These are phyloP conservation scores for Helarctos malayanus DNA, from an alignment of 2,797 vertebrate species.

Conservation along the genomic window DNA sequence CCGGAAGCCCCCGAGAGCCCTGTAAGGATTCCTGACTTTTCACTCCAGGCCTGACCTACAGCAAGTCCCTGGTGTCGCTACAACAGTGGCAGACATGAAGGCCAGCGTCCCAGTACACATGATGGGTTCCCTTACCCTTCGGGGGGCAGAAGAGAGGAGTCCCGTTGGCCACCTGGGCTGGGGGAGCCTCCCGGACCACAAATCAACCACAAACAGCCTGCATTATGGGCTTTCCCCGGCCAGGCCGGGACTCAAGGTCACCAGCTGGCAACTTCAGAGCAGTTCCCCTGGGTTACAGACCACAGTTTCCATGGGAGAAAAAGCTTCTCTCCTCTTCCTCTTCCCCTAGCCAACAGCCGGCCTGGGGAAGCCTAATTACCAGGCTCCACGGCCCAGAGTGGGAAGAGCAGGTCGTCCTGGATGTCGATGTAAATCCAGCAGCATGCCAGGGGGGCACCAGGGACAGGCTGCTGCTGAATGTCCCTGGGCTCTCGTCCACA, in stretches of 20 bases:
- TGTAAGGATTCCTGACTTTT: not conserved
- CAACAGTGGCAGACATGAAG: not conserved
- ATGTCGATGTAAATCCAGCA: not conserved
- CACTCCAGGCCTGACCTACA: not conserved
- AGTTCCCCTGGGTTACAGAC: not conserved
- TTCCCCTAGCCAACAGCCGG: not conserved
- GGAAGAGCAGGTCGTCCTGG: not conserved
- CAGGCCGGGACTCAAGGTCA: not conserved
- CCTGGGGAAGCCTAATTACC: not conserved
- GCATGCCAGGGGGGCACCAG: rapidly evolving
- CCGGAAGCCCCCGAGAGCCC: not conserved
- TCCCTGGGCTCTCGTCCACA: not conserved
- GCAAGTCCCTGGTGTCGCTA: not conserved
- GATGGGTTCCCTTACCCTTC: not conserved
- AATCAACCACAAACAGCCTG: not conserved
- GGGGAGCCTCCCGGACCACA: not conserved
- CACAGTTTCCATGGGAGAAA: not conserved
- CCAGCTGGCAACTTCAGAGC: too few relatives aligned
- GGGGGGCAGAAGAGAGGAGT: not conserved
- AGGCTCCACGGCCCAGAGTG: rapidly evolving
- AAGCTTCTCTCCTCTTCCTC: not conserved
- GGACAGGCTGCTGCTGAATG: not conserved
- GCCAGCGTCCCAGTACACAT: not conserved
- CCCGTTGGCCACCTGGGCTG: not conserved
- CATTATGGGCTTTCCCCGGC: not conserved